Percentiles rank a stretch among this genome's conserved stretches.
Conservation (phyloP, 1,140 invertebrate genomes). For the Caenorhabditis inopinata region DNA sequence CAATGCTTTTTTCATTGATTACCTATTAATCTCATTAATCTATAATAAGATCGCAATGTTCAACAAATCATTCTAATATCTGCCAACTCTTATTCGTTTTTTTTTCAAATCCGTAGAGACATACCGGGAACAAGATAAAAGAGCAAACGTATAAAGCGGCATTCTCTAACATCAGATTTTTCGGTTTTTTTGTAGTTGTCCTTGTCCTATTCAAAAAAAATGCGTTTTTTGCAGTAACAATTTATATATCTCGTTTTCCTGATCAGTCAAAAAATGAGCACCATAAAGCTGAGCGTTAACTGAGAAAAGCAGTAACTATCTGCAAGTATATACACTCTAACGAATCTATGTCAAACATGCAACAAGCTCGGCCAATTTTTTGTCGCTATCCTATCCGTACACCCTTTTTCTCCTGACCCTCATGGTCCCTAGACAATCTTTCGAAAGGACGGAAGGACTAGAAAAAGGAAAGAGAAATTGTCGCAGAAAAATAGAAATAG, state of each 20-base stretch:
- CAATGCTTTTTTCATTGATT: no score
- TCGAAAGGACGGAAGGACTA: background rate
- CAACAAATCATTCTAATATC: background rate
- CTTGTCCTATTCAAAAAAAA: background rate
- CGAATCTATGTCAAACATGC: slow-evolving; percentile 30
- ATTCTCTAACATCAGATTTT: background rate
- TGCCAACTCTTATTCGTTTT: background rate
- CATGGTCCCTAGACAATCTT: slow-evolving; percentile 27
- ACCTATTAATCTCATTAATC: no score
- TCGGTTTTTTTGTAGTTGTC: background rate
- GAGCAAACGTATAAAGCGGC: background rate
- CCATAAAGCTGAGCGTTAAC: background rate
- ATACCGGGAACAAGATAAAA: slow-evolving; percentile 17
- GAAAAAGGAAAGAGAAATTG: background rate
- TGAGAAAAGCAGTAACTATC: background rate
- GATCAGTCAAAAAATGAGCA: slow-evolving; percentile 22
- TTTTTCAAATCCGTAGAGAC: slow-evolving; percentile 17
- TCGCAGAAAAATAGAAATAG: background rate
- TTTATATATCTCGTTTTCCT: background rate
- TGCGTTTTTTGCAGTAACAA: background rate
- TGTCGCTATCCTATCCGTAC: slow-evolving; percentile 27
- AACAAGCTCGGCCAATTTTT: background rate
- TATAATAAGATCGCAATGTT: no score
- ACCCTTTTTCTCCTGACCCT: background rate
- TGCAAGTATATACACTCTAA: slow-evolving; percentile 15